Percentiles rank a stretch among this genome's conserved stretches.
Evolutionary conservation across 1,140 invertebrate genomes (phyloP).

Genomic region (Varroa destructor): DNA sequence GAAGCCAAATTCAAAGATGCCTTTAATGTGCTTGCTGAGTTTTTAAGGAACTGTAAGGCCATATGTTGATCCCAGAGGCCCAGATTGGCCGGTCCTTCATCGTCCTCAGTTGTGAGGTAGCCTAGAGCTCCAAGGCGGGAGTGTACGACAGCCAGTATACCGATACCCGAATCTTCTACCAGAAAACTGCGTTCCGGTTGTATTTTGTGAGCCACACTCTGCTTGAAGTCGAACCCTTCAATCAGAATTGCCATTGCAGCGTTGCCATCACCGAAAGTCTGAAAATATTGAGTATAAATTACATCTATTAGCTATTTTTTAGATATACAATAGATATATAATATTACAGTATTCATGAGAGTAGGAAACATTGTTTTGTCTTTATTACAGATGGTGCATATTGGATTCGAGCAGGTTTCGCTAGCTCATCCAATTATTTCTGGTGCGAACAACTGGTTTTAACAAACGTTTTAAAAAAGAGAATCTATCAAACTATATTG

Average conservation of each 20-base stretch:
- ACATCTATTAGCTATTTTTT: too few relatives aligned
- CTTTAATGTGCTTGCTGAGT: not conserved
- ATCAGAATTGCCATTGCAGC: not conserved
- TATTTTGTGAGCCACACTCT: not conserved
- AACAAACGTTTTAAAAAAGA: too few relatives aligned
- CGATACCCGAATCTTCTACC: not conserved
- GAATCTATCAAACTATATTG: too few relatives aligned
- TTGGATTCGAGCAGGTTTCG: too few relatives aligned
- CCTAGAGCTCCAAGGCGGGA: not conserved
- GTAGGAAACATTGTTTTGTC: too few relatives aligned
- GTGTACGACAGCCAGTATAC: constrained; percentile 12
- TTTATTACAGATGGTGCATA: too few relatives aligned
- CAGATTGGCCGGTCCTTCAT: constrained; percentile 20
- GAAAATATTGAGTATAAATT: not conserved
- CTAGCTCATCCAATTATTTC: too few relatives aligned
- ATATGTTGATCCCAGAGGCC: constrained; percentile 16
- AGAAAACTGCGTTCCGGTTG: not conserved
- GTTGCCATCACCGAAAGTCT: not conserved
- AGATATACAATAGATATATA: too few relatives aligned
- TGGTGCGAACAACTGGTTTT: too few relatives aligned
- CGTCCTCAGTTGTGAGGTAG: constrained; percentile 19
- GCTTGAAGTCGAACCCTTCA: constrained; percentile 25
- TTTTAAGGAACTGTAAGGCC: constrained; percentile 4
- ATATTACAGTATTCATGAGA: too few relatives aligned
- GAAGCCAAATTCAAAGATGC: too few relatives aligned